These are phyloP conservation scores for Amiota minor DNA, from an alignment of 2,888 invertebrate species.

Conservation along the genomic window DNA sequence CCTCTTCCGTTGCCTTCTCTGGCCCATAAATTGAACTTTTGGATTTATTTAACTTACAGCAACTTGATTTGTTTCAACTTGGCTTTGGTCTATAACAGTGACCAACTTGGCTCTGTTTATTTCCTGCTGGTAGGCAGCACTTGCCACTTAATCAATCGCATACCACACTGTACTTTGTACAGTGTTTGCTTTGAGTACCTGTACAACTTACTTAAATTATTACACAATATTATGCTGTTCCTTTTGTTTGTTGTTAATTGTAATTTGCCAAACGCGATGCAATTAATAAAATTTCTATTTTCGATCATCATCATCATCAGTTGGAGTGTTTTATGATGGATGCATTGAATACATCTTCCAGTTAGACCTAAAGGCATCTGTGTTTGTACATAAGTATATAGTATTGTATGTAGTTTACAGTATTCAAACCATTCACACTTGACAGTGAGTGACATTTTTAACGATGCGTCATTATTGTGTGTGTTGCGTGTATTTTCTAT, in stretches of 20 bases:
- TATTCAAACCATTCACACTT: slow-evolving; percentile 19
- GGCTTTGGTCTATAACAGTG: slow-evolving; percentile 14
- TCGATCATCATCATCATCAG: slow-evolving; percentile 31
- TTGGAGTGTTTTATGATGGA: not conserved
- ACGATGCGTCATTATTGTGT: slow-evolving; percentile 58
- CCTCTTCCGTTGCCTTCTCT: not conserved
- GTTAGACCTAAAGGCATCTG: too few species aligned
- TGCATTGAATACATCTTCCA: not conserved
- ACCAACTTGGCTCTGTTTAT: slow-evolving; percentile 15
- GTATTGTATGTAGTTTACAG: not conserved
- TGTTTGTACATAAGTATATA: too few species aligned
- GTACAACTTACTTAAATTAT: not conserved
- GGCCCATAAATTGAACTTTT: too few species aligned
- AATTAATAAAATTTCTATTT: slow-evolving; percentile 62
- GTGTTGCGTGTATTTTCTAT: not conserved
- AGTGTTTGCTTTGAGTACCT: not conserved
- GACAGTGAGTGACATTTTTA: slow-evolving; percentile 55
- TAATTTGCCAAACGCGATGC: slow-evolving; percentile 59
- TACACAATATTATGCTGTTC: slow-evolving; percentile 26
- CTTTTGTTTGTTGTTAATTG: slow-evolving; percentile 36
- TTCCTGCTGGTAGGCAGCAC: slow-evolving; percentile 1
- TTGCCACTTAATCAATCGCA: not conserved
- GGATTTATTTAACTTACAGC: too few species aligned
- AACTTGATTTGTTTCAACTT: too few species aligned
- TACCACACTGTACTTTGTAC: not conserved